Percentiles rank a stretch among this genome's conserved stretches.
Conservation (phyloP, 2,113 vertebrate species). For the Salvelinus alpinus region DNA sequence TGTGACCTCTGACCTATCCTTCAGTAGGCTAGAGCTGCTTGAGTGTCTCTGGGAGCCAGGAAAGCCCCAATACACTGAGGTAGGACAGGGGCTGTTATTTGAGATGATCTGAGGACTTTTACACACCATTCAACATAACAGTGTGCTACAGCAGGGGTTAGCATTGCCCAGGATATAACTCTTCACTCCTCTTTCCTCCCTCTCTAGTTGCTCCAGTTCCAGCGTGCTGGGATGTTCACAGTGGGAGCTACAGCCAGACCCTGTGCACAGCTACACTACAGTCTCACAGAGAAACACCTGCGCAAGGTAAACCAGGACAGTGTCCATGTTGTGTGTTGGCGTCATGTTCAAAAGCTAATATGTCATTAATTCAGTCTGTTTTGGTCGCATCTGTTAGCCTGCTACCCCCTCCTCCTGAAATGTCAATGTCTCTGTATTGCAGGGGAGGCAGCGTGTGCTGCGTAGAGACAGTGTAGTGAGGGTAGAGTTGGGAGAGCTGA, state of each 20-base stretch:
- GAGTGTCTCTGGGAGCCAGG: constrained; percentile 81
- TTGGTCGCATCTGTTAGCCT: too few species aligned
- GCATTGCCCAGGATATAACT: too few species aligned
- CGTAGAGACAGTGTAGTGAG: constrained; percentile 65
- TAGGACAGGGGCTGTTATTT: constrained; percentile 39
- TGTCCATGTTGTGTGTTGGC: too few species aligned
- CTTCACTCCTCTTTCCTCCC: neutral
- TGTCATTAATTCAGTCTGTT: too few species aligned
- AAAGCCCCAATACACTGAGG: constrained; percentile 80
- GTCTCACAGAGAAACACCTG: constrained; percentile 75
- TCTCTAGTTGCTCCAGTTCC: constrained; percentile 81
- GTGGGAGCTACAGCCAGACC: constrained; percentile 77
- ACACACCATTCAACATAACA: too few species aligned
- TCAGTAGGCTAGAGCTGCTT: constrained; percentile 85
- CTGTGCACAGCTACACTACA: constrained; percentile 82
- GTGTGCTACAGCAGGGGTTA: neutral
- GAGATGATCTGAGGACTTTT: too few species aligned
- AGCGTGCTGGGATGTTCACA: constrained; percentile 71
- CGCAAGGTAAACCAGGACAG: constrained; percentile 50
- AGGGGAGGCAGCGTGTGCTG: constrained; percentile 69
- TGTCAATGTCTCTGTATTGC: too few species aligned
- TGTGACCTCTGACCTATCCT: constrained; percentile 77
- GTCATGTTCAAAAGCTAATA: too few species aligned
- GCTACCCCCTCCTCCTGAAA: too few species aligned
- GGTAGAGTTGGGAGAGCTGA: constrained; percentile 73